These are phyloP conservation scores for Aselliscus stoliczkanus DNA, from an alignment of 2,797 vertebrate species.

Conservation along the genomic window DNA sequence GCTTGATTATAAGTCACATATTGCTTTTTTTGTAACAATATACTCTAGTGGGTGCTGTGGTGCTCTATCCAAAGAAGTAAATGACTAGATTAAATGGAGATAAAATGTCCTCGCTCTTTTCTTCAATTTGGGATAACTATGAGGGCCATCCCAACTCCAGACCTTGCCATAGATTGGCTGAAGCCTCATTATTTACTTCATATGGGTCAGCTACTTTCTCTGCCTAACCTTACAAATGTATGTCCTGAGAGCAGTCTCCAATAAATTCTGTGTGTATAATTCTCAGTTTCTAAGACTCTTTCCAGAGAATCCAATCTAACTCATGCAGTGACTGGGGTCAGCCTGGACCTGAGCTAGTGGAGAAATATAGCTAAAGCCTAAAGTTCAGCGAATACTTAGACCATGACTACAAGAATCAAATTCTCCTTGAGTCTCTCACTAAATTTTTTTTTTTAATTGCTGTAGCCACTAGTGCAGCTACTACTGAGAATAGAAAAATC, in stretches of 20 bases:
- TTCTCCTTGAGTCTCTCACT: background rate
- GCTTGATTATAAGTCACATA: background rate
- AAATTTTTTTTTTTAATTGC: background rate
- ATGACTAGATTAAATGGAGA: background rate
- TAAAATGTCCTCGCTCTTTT: background rate
- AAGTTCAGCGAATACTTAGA: background rate
- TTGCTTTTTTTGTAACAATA: background rate
- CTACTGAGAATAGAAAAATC: background rate
- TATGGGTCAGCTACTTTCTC: background rate
- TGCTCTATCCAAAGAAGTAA: background rate
- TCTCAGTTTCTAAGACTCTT: background rate
- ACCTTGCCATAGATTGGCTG: background rate
- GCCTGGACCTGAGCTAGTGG: background rate
- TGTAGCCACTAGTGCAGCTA: background rate
- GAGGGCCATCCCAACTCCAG: background rate
- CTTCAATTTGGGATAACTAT: background rate
- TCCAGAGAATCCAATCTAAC: background rate
- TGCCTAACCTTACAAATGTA: background rate
- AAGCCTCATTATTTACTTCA: background rate
- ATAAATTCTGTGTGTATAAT: background rate
- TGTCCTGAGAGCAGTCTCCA: background rate
- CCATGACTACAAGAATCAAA: background rate
- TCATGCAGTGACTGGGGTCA: background rate
- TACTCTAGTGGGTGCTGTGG: background rate
- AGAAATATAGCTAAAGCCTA: background rate